phyloP scores from a whole-genome alignment of 2,113 vertebrate genomes.

The Microcebus tavaratra region DNA sequence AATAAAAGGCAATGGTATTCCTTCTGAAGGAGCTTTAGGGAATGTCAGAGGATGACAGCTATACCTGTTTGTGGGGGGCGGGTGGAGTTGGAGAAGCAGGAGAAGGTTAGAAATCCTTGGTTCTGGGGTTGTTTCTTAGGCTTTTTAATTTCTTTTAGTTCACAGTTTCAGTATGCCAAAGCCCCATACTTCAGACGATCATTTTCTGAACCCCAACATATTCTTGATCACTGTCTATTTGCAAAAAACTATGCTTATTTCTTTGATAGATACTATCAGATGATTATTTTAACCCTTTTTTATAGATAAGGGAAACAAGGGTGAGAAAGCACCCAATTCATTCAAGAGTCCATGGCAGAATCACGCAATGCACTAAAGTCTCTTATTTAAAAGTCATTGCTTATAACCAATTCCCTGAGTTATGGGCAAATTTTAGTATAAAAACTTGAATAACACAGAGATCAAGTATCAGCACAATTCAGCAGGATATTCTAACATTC shows the following conservation, averaged over 20 bases:
- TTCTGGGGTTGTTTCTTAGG: background rate
- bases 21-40: background rate
- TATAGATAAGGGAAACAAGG: background rate
- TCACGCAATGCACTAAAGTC: background rate
- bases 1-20: background rate
- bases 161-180: background rate
- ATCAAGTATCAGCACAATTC: background rate
- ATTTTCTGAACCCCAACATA: background rate
- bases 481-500: background rate
- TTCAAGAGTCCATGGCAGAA: background rate
- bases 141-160: background rate
- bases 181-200: background rate
- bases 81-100: background rate
- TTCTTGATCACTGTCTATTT: background rate
- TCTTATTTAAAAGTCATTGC: background rate
- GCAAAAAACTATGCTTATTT: background rate
- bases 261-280: background rate
- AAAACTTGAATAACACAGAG: background rate
- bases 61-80: background rate
- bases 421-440: background rate
- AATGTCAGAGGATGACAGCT: background rate
- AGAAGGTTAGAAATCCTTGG: background rate
- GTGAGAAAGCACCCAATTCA: background rate
- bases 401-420: background rate
- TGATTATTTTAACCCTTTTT: background rate